Conservation (phyloP, 2,797 vertebrate species). For the Leptatherina wallacei region DNA sequence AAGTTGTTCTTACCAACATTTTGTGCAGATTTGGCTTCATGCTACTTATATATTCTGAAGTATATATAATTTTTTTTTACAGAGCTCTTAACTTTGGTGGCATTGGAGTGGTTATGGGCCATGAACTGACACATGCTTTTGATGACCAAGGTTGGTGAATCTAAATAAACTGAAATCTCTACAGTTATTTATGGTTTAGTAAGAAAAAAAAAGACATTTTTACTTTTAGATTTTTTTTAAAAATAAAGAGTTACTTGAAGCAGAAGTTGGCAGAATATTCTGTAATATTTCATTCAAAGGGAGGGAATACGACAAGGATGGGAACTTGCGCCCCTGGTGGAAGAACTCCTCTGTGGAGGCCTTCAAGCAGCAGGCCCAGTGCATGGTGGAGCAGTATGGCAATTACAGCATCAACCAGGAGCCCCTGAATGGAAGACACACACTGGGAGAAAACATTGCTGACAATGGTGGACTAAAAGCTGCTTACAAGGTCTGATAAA, state of each 20-base stretch:
- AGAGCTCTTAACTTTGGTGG: slow-evolving; percentile 97
- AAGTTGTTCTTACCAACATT: not conserved
- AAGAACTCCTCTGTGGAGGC: slow-evolving; percentile 95
- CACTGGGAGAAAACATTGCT: slow-evolving; percentile 96
- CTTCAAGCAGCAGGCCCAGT: slow-evolving; percentile 93
- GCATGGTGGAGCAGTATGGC: slow-evolving; percentile 94
- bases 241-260: not conserved
- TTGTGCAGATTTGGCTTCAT: not conserved
- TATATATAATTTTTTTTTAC: slow-evolving; percentile 2
- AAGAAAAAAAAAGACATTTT: not conserved
- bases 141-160: slow-evolving; percentile 95
- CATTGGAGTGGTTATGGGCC: slow-evolving; percentile 96
- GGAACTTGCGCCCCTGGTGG: slow-evolving; percentile 98
- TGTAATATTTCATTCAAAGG: slow-evolving; percentile 75
- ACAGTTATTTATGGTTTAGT: not conserved
- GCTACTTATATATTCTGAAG: too few relatives aligned
- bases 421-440: slow-evolving; percentile 91
- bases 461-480: slow-evolving; percentile 98
- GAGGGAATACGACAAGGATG: slow-evolving; percentile 95
- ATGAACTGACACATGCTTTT: slow-evolving; percentile 96
- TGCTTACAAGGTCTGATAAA: slow-evolving; percentile 88
- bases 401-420: slow-evolving; percentile 94
- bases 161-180: not conserved
- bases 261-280: not conserved
- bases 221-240: not conserved